These are phyloP conservation scores for Pteropus alecto DNA, from an alignment of 2,113 vertebrate genomes.

Conservation along the genomic window DNA sequence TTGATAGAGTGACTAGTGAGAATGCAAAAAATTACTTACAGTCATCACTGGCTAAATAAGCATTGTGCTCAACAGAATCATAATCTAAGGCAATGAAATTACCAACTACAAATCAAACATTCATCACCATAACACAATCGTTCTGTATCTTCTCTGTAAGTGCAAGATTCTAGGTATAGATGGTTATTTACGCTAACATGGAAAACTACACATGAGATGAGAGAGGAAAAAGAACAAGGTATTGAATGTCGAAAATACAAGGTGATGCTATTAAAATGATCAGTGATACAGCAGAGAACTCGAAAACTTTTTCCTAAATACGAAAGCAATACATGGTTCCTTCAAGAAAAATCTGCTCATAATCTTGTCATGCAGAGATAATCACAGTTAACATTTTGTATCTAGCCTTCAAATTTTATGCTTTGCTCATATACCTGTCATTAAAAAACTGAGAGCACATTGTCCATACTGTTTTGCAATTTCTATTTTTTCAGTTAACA, in stretches of 20 bases:
- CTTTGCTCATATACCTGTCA: neutral
- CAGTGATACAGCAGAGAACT: neutral
- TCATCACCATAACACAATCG: neutral
- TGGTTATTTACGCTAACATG: neutral
- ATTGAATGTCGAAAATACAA: neutral
- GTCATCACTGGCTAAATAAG: neutral
- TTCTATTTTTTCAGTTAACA: neutral
- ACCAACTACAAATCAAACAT: neutral
- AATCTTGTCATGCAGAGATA: neutral
- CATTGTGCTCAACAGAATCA: neutral
- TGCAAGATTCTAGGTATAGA: neutral
- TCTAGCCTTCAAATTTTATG: neutral
- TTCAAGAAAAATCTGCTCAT: conserved; percentile 22
- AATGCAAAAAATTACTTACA: neutral
- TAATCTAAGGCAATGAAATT: neutral
- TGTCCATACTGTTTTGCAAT: neutral
- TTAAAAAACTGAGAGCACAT: neutral
- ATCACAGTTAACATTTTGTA: neutral
- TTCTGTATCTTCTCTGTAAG: neutral
- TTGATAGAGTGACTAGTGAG: neutral
- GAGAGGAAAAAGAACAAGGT: neutral
- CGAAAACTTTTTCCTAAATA: neutral
- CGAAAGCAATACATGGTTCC: neutral
- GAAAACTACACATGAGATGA: neutral
- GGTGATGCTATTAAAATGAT: neutral